A percentile compares a stretch with the other conserved stretches of the same genome.
These are phyloP conservation scores for Eupithecia vulgata DNA, from an alignment of 2,888 invertebrate species.

Conservation along the genomic window DNA sequence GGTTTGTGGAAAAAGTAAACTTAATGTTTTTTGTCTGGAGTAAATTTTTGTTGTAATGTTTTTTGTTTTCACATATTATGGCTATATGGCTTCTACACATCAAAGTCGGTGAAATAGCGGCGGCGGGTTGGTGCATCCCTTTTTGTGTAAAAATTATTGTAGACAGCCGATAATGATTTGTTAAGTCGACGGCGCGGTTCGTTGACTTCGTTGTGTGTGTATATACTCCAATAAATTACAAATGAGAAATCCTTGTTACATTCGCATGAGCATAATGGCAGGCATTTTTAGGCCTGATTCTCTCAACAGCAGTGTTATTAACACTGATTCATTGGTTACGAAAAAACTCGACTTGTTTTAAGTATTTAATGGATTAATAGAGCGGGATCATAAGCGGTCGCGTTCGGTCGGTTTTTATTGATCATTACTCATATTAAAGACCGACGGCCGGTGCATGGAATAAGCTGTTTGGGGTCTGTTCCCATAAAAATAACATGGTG, in stretches of 20 bases:
- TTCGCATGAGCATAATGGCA: background rate
- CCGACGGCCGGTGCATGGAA: conserved; percentile 64
- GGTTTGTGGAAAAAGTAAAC: too few species aligned
- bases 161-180: too few species aligned
- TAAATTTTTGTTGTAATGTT: too few species aligned
- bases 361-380: background rate
- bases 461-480: conserved; percentile 70
- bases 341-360: background rate
- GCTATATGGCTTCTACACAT: too few species aligned
- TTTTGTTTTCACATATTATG: too few species aligned
- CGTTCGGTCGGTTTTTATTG: conserved; percentile 72
- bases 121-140: too few species aligned
- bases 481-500: conserved; percentile 54
- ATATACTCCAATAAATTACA: background rate
- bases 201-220: too few species aligned
- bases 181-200: too few species aligned
- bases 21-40: too few species aligned
- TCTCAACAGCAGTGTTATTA: too few species aligned
- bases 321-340: background rate
- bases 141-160: too few species aligned
- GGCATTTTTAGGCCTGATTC: background rate
- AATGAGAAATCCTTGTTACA: background rate
- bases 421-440: conserved; percentile 76
- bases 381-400: conserved; percentile 58
- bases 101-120: too few species aligned